Percentiles rank a stretch among this genome's conserved stretches.
Conservation (phyloP, 2,113 vertebrate species). For the Pteruthius melanotis region DNA sequence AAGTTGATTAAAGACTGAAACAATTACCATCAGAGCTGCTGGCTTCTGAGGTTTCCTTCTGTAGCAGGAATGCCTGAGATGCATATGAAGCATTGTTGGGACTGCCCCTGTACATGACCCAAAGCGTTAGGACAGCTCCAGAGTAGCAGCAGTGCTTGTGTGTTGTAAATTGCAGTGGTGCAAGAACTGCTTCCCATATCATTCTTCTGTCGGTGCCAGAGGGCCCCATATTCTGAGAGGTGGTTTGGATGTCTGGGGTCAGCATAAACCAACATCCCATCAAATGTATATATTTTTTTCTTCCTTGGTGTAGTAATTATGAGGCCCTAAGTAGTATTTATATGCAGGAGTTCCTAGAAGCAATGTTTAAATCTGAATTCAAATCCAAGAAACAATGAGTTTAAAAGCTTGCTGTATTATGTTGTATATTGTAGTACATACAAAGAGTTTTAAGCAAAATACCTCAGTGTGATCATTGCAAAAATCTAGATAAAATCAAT, state of each 20-base stretch:
- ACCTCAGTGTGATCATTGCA: neutral
- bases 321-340: neutral
- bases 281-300: neutral
- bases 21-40: neutral
- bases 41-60: neutral
- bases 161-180: neutral
- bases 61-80: neutral
- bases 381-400: neutral
- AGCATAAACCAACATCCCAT: neutral
- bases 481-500: neutral
- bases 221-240: neutral
- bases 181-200: neutral
- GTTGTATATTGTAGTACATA: neutral
- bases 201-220: neutral
- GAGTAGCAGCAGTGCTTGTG: neutral
- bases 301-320: neutral
- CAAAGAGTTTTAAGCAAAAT: neutral
- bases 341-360: neutral
- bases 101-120: neutral
- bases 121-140: neutral
- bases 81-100: neutral
- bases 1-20: conserved; percentile 2
- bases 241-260: neutral
- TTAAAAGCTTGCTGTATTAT: neutral
- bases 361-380: neutral